Evolutionary conservation across 2,797 vertebrate species (phyloP).

Genomic region (Diceros bicornis): DNA sequence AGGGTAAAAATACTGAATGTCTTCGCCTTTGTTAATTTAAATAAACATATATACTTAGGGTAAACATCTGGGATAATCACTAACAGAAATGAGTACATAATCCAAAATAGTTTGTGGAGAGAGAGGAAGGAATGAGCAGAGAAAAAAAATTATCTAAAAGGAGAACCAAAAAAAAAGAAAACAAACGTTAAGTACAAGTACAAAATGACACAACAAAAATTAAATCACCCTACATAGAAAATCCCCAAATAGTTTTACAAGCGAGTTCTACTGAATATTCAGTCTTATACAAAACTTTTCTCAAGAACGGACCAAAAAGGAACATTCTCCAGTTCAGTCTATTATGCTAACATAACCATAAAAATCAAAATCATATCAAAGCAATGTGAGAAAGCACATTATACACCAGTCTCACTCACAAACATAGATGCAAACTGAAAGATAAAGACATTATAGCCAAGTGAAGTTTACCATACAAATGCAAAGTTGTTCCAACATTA

Average conservation of each 20-base stretch:
- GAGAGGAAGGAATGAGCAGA: background rate
- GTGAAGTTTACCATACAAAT: background rate
- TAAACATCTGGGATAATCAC: background rate
- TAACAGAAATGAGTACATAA: background rate
- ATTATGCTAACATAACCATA: background rate
- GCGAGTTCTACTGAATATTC: background rate
- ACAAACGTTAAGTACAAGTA: background rate
- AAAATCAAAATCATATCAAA: background rate
- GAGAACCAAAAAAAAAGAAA: background rate
- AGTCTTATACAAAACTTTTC: background rate
- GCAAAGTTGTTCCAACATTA: constrained; percentile 60
- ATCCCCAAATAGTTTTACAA: background rate
- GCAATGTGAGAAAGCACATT: constrained; percentile 26
- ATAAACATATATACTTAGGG: background rate
- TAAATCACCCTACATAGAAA: background rate
- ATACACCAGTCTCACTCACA: background rate
- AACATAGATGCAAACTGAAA: background rate
- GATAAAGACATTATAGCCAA: background rate
- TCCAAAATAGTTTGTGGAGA: background rate
- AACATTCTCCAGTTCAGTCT: background rate
- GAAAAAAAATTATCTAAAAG: background rate
- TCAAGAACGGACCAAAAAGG: background rate
- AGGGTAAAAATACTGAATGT: background rate
- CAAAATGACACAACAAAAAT: constrained; percentile 29
- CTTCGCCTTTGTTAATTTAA: background rate